Conservation (phyloP, 2,113 vertebrate genomes). For the Triplophysa rosa region DNA sequence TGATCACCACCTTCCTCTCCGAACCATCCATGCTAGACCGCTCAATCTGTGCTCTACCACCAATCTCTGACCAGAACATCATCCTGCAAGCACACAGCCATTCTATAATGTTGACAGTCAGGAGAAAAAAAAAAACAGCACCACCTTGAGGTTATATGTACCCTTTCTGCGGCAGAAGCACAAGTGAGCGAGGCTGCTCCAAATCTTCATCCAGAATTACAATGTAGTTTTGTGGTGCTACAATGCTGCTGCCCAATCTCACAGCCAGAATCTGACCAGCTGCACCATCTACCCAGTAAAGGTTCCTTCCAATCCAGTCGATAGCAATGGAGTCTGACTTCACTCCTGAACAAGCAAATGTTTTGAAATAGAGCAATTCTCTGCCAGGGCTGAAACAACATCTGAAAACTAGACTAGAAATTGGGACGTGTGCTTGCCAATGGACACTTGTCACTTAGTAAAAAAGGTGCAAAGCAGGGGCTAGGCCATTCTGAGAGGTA, state of each 20-base stretch:
- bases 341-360: slow-evolving; percentile 73
- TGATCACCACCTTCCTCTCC: slow-evolving; percentile 72
- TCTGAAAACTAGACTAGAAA: neutral
- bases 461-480: too few relatives aligned
- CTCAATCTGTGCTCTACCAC: slow-evolving; percentile 78
- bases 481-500: too few relatives aligned
- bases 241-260: slow-evolving; percentile 65
- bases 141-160: slow-evolving; percentile 58
- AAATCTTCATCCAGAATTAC: slow-evolving; percentile 81
- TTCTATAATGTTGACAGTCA: neutral
- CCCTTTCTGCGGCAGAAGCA: slow-evolving; percentile 83
- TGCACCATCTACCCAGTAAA: slow-evolving; percentile 89
- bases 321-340: slow-evolving; percentile 83
- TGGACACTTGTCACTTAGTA: too few relatives aligned
- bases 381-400: neutral
- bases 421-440: too few relatives aligned
- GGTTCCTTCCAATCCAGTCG: slow-evolving; percentile 89
- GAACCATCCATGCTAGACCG: slow-evolving; percentile 86
- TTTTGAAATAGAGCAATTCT: neutral
- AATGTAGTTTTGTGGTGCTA: slow-evolving; percentile 73
- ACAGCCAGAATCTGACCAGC: slow-evolving; percentile 83
- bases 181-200: slow-evolving; percentile 81
- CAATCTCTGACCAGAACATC: slow-evolving; percentile 91
- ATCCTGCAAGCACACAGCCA: slow-evolving; percentile 66
- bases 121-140: neutral